phyloP scores from a whole-genome alignment of 2,113 vertebrate species.

The Maccullochella peelii region DNA sequence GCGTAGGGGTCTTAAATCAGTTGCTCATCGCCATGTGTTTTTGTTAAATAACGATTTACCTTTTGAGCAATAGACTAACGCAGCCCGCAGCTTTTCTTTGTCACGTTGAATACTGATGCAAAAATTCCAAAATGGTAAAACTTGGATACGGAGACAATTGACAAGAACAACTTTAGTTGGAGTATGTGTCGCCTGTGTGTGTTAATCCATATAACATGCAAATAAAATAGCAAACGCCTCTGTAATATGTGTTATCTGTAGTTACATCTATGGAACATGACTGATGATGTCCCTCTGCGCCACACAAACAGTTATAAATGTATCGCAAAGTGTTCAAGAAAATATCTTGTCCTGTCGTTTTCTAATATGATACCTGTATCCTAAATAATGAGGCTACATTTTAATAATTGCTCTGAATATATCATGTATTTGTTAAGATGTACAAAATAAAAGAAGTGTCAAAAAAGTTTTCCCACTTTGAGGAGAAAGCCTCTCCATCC shows the following conservation, averaged over 20 bases:
- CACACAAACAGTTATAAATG: constrained; percentile 15
- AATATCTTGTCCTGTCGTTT: background rate
- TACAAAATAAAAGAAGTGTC: constrained; percentile 30
- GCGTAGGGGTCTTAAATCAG: constrained; percentile 49
- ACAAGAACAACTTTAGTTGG: background rate
- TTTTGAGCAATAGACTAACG: background rate
- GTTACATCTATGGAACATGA: background rate
- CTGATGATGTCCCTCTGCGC: background rate
- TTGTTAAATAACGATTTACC: constrained; percentile 29
- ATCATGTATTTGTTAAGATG: background rate
- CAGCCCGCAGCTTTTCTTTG: background rate
- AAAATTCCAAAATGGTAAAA: background rate
- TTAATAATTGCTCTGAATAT: background rate
- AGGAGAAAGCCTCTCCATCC: constrained; percentile 45
- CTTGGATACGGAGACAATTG: background rate
- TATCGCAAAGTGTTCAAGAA: background rate
- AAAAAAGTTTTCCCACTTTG: constrained; percentile 77
- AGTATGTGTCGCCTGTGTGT: too few relatives aligned
- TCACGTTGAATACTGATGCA: background rate
- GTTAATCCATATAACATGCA: too few relatives aligned
- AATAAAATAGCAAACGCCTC: background rate
- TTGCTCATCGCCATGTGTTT: background rate
- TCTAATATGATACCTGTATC: background rate
- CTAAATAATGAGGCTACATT: background rate
- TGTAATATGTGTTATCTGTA: background rate